Base-by-base conservation (phyloP, 2,797 vertebrate species). In the Propithecus deckenii region DNA sequence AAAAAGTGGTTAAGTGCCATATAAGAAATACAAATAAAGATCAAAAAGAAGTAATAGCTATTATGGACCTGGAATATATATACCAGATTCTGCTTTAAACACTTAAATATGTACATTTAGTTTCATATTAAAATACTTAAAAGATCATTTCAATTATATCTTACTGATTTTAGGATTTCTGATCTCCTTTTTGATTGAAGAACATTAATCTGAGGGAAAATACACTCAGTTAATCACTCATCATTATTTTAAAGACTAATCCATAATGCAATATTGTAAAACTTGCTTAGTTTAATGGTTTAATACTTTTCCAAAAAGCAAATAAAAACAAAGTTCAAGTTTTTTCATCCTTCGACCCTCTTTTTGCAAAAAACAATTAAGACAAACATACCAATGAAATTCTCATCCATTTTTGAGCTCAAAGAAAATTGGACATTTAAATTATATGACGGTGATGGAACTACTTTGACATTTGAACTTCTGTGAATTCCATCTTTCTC, bases 151-250 rank as follows among this genome's bases (percentile, higher is more conserved):
- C 55, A 94, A 61, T 93, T 91, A 43, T 48, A 89, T 48, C 98
- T 99, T 98, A 99, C 99, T 94, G 99, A 99, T 99, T 99, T 99
- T 89, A 99, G 99, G 98, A 99, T 99, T 99, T 99, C 99, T 48
- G 99, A 99, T 98, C 99, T 99, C 98, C 99, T 99, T 98, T 99
- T 99, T 96, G 99, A 99, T 97, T 99, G 99, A 92, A 99, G 99
- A 74, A 99, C 99, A 22, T 99, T 99, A 98, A 99, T 99, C 99
- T 99, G 97, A 46, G 9, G 75, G 38, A 96, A 95, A 95, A 96
- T 46, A 59, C 0, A 89, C 3, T 23, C 87, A 10, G 55, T 98
- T 98, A 83, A 95, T 97, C 57, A 88, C 10, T 4, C 25, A 86
- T 4, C 46, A 88, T 65, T 76, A 80, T 76, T 94, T 87, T 61